Conservation (phyloP, 2,888 invertebrate genomes). For the Epinotia bilunana region DNA sequence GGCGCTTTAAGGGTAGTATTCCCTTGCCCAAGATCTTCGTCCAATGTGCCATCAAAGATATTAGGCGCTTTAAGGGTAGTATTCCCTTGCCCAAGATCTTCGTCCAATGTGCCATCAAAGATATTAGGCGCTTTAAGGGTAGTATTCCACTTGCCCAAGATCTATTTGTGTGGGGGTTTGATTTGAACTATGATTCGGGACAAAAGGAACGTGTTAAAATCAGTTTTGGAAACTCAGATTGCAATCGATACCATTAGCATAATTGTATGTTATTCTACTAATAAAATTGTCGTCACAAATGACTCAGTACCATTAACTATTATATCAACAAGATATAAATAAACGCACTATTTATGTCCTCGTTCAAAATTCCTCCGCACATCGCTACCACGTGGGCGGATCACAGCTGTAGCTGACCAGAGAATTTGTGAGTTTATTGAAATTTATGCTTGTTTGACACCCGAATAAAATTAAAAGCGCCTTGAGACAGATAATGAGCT, state of each 20-base stretch:
- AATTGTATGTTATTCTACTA: neutral
- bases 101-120: too few relatives aligned
- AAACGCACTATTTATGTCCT: conserved; percentile 34
- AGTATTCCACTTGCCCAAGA: too few relatives aligned
- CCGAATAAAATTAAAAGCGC: neutral
- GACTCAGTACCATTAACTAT: conserved; percentile 30
- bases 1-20: too few relatives aligned
- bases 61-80: too few relatives aligned
- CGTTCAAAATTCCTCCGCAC: conserved; percentile 43
- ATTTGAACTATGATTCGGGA: too few relatives aligned
- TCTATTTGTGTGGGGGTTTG: too few relatives aligned
- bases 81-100: too few relatives aligned
- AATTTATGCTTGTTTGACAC: conserved; percentile 27
- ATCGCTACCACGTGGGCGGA: conserved; percentile 29
- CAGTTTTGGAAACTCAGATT: too few relatives aligned
- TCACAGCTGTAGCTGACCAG: conserved; percentile 39
- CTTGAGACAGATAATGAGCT: neutral
- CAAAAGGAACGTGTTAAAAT: too few relatives aligned
- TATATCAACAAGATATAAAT: conserved; percentile 36
- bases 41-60: too few relatives aligned
- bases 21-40: too few relatives aligned
- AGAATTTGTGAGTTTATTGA: conserved; percentile 36
- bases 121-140: too few relatives aligned
- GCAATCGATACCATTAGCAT: neutral
- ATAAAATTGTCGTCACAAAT: conserved; percentile 11